These are phyloP conservation scores for Austrofundulus limnaeus DNA, from an alignment of 2,113 vertebrate genomes.

Conservation along the genomic window DNA sequence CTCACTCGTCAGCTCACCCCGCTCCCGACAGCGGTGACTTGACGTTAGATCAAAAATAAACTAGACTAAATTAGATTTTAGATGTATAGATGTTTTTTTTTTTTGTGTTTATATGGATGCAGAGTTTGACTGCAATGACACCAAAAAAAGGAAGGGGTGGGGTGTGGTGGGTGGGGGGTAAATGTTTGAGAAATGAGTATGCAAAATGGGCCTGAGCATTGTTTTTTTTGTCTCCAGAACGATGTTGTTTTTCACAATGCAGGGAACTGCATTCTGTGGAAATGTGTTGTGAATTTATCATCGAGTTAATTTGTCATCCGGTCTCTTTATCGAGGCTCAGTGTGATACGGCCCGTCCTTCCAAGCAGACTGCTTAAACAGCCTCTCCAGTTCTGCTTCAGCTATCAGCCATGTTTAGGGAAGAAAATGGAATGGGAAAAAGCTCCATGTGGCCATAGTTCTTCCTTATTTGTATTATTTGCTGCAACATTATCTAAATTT, in stretches of 20 bases:
- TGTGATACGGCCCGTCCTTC: slow-evolving; percentile 6
- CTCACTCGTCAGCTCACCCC: neutral
- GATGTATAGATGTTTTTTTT: neutral
- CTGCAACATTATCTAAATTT: slow-evolving; percentile 14
- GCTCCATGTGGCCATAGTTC: neutral
- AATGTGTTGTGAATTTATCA: slow-evolving; percentile 21
- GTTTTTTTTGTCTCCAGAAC: slow-evolving; percentile 10
- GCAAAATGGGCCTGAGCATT: neutral
- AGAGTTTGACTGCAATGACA: neutral
- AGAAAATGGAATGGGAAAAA: neutral
- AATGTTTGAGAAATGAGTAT: neutral
- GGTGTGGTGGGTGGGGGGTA: neutral
- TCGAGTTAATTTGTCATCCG: slow-evolving; percentile 21
- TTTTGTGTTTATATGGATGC: neutral
- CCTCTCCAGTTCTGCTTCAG: slow-evolving; percentile 19
- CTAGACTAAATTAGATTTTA: slow-evolving; percentile 6
- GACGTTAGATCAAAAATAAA: slow-evolving; percentile 32
- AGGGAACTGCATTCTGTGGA: slow-evolving; percentile 12
- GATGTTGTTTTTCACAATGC: slow-evolving; percentile 6
- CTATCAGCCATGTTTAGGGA: slow-evolving; percentile 24
- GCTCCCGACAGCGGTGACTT: slow-evolving; percentile 7
- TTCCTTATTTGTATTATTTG: slow-evolving; percentile 27
- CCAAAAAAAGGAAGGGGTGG: too few relatives aligned
- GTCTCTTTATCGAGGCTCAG: slow-evolving; percentile 6
- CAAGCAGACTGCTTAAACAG: slow-evolving; percentile 39